Percentiles rank a stretch among this genome's conserved stretches.
phyloP scores from a whole-genome alignment of 2,888 invertebrate genomes.

The Xanthostigma xanthostigma region DNA sequence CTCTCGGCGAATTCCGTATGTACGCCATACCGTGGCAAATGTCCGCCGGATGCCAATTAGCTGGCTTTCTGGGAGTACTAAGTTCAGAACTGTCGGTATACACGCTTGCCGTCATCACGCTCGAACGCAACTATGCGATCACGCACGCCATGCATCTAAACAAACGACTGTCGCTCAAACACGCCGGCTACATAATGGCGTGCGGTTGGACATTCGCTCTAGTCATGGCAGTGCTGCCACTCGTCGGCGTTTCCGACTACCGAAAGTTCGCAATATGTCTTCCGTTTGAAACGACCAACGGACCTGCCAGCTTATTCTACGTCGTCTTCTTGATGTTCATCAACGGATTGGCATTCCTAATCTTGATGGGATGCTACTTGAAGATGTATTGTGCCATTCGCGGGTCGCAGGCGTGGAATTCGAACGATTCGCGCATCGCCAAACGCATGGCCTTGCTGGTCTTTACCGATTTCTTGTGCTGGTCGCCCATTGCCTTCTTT shows the following conservation, averaged over 20 bases:
- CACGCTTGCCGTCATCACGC: slow-evolving; percentile 88
- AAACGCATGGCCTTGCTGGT: slow-evolving; percentile 93
- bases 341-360: slow-evolving; percentile 87
- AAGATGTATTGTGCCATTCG: slow-evolving; percentile 97
- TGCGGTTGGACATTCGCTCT: slow-evolving; percentile 86
- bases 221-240: slow-evolving; percentile 73
- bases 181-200: slow-evolving; percentile 84
- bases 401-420: slow-evolving; percentile 96
- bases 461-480: slow-evolving; percentile 93
- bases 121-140: slow-evolving; percentile 92
- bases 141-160: slow-evolving; percentile 96
- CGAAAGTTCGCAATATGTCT: slow-evolving; percentile 92
- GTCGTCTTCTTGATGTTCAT: slow-evolving; percentile 81
- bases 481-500: slow-evolving; percentile 96
- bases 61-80: slow-evolving; percentile 88
- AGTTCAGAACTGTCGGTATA: slow-evolving; percentile 90
- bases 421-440: slow-evolving; percentile 90
- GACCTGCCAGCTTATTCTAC: slow-evolving; percentile 67
- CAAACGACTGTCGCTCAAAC: slow-evolving; percentile 77
- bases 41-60: slow-evolving; percentile 82
- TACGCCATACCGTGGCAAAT: slow-evolving; percentile 97
- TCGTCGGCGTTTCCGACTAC: slow-evolving; percentile 87
- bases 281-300: slow-evolving; percentile 79
- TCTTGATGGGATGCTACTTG: slow-evolving; percentile 88
- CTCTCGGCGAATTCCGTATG: slow-evolving; percentile 88